Evolutionary conservation across 2,888 invertebrate genomes (phyloP).

Genomic region (Leucophora obtusa): DNA sequence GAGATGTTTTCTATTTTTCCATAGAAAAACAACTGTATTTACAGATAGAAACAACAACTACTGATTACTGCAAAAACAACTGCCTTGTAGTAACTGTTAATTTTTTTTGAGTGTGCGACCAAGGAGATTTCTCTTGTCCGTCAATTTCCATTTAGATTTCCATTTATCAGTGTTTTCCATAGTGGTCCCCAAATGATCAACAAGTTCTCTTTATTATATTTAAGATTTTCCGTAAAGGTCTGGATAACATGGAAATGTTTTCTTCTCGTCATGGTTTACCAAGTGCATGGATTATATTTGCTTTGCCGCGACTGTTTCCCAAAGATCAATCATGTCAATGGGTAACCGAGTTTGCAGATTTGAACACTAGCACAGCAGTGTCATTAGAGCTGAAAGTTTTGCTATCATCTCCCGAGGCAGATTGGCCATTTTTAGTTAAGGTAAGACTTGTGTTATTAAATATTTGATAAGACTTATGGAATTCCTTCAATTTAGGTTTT

Average conservation of each 20-base stretch:
- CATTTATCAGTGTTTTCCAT: not conserved
- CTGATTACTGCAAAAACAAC: no score
- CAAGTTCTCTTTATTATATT: not conserved
- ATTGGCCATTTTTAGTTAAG: conserved; percentile 87
- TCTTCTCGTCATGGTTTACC: conserved; percentile 81
- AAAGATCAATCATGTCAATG: conserved; percentile 77
- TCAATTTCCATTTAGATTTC: no score
- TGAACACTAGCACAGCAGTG: conserved; percentile 82
- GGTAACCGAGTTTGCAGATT: conserved; percentile 79
- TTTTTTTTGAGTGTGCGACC: no score
- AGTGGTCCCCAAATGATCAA: no score
- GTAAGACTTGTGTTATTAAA: conserved; percentile 76
- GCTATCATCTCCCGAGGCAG: conserved; percentile 87
- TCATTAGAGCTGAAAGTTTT: conserved; percentile 86
- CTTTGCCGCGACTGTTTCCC: conserved; percentile 82
- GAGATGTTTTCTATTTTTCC: no score
- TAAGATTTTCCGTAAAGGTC: conserved; percentile 81
- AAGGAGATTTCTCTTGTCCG: no score
- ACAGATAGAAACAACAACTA: no score
- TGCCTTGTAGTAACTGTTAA: no score
- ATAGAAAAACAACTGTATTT: no score
- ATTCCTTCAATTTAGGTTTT: conserved; percentile 80
- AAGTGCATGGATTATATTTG: conserved; percentile 85
- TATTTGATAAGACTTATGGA: not conserved
- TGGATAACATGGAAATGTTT: conserved; percentile 81